Evolutionary conservation across 1,140 invertebrate species (phyloP), one percentile per base, ranked within the genome.

Genomic region (Agrilus planipennis): DNA sequence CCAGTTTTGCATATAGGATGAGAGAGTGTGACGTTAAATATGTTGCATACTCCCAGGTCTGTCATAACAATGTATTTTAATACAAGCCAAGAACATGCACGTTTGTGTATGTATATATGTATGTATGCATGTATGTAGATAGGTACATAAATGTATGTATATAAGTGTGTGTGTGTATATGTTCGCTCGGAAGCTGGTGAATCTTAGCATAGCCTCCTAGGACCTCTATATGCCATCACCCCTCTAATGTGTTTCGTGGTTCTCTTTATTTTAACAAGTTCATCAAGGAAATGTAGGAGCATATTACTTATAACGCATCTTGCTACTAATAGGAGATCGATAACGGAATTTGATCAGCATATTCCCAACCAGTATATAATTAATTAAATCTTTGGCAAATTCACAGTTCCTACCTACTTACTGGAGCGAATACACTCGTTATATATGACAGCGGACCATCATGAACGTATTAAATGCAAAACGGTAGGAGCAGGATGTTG

Each of bases 61-160:
- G 46, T 48, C 46, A 51, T 51, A 51, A 51, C 49, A 51, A 51
- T 51, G 46, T 51, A 51, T 51, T 51, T 51, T 46, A 51, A 51
- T 51, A 51, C 42, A 51, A 51, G 41, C 46, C 49, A 44, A 38
- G 46, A 43, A 42, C 42, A 49, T 49, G 42, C 42, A 48, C 30
- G 40, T 40, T 31, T 35, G 39, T 23, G 34, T 44, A 47, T 45
- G 47, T 41, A 39, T 50, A 45, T 47, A 39, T 15, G 19, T 18
- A 25, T 11, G n/a, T 41, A 49, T 51, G 46, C 41, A 49, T 46
- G 44, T 44, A 49, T 49, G 42, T 42, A 48, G 36, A 42, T 40
- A 30, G 35, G 39, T 23, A 32, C 44, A 47, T 45, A 50, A 41
- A 39, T 50, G 48, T 47, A 39, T 15, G 19, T 18, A 25, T 11